Evolutionary conservation across 2,113 vertebrate species (phyloP).

Genomic region (Platysternon megacephalum): DNA sequence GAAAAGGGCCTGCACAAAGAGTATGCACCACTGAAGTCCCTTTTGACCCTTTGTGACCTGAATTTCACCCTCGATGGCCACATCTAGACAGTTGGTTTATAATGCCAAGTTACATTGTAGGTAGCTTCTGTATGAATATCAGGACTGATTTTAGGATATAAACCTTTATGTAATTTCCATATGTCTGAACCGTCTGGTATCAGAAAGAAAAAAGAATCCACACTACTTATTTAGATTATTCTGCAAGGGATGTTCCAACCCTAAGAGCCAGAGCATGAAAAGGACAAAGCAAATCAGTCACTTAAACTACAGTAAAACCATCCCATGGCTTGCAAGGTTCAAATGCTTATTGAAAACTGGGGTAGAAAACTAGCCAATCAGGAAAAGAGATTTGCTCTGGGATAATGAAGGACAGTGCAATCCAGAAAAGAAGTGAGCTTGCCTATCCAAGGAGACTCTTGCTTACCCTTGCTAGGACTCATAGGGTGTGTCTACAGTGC

Average conservation of each 20-base stretch:
- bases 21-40: conserved; percentile 21
- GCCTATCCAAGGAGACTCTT: background rate
- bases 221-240: background rate
- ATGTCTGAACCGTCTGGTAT: background rate
- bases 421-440: background rate
- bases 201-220: background rate
- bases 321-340: background rate
- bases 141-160: conserved; percentile 13
- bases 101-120: background rate
- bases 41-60: conserved; percentile 34
- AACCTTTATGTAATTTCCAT: background rate
- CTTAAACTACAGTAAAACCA: background rate
- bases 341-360: background rate
- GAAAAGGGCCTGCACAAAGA: background rate
- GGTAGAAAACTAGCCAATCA: background rate
- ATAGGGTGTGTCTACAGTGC: background rate
- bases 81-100: background rate
- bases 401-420: background rate
- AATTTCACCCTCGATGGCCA: conserved; percentile 14
- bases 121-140: conserved; percentile 11
- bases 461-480: background rate
- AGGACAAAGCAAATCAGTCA: background rate
- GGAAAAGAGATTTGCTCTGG: background rate
- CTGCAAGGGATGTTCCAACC: rapidly evolving
- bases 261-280: background rate